These are phyloP conservation scores for Cactoblastis cactorum DNA, from an alignment of 2,888 invertebrate genomes.

Conservation along the genomic window DNA sequence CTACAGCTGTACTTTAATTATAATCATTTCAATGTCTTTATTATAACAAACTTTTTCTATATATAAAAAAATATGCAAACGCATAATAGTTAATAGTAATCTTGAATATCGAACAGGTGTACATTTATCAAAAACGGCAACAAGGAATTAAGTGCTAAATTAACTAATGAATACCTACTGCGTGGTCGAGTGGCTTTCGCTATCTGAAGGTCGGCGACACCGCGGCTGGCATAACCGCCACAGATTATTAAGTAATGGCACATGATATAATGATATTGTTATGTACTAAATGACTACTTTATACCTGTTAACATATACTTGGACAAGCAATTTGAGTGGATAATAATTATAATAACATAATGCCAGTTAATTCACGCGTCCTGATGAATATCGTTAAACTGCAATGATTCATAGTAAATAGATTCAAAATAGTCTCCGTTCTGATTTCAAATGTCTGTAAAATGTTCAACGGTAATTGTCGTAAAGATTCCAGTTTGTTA, in stretches of 20 bases:
- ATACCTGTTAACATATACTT: constrained; percentile 14
- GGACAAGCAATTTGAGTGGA: constrained; percentile 14
- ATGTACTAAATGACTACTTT: constrained; percentile 11
- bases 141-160: constrained; percentile 39
- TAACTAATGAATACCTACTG: constrained; percentile 38
- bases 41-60: not conserved
- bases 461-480: not conserved
- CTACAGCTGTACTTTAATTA: too few species aligned
- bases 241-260: constrained; percentile 15
- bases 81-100: not conserved
- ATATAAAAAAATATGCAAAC: not conserved
- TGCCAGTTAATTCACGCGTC: constrained; percentile 5
- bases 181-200: constrained; percentile 40
- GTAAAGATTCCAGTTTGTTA: constrained; percentile 9
- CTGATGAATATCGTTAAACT: not conserved
- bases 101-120: not conserved
- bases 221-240: constrained; percentile 33
- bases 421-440: not conserved
- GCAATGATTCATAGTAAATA: not conserved
- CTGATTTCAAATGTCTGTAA: not conserved
- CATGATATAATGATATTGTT: constrained; percentile 20
- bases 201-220: constrained; percentile 63
- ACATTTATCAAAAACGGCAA: constrained; percentile 22
- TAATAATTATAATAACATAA: constrained; percentile 16
- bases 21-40: too few species aligned